Base-by-base conservation (phyloP, 2,797 vertebrate species). In the Leuciscus waleckii region DNA sequence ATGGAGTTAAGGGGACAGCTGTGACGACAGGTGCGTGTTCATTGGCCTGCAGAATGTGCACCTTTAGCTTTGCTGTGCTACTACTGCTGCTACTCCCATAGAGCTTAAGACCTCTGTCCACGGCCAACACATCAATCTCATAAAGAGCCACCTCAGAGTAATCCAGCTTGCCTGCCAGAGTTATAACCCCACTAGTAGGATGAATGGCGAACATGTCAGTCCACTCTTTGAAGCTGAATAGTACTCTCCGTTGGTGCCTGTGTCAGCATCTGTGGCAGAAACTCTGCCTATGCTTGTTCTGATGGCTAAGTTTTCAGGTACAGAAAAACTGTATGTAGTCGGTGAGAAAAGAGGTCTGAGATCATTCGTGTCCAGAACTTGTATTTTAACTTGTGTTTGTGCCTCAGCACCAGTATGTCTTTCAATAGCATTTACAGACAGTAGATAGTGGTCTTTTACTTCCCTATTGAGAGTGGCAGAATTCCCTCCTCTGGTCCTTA, bases 401-500 rank as follows among this genome's bases (percentile, higher is more conserved):
- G 96, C 87, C 92, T 97, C 96, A 14, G 90, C 74, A 2, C 94
- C 94, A 1, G 93, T 95, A 43, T 90, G 93, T 89, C 93, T 96
- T 83, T 97, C 96, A 70, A 95, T 90, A n/a, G 96, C 96, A 90
- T 95, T 96, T 86, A 97, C 92, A 49, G 91, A 91, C 83, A 97
- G 88, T 2, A 91, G 83, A 81, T 97, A 97, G 83, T 94, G 94
- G 89, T 97, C 96, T 91, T 92, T 96, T 37, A 97, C 95, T 87
- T 97, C 96, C 86, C 96, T 92, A 83, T 97, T 97, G 43, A 97
- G 95, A 83, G 95, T 95, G 86, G 95, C 95, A 56, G 95, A 95
- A 83, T 96, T 96, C 83, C 96, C 96, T 88, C 96, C 96, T 93
- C 96, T 97, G 92, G 96, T 97, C 92, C 96, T 91, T 94, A 97